Evolutionary conservation across 2,797 vertebrate genomes (phyloP).

Genomic region (Labeo calbasu): DNA sequence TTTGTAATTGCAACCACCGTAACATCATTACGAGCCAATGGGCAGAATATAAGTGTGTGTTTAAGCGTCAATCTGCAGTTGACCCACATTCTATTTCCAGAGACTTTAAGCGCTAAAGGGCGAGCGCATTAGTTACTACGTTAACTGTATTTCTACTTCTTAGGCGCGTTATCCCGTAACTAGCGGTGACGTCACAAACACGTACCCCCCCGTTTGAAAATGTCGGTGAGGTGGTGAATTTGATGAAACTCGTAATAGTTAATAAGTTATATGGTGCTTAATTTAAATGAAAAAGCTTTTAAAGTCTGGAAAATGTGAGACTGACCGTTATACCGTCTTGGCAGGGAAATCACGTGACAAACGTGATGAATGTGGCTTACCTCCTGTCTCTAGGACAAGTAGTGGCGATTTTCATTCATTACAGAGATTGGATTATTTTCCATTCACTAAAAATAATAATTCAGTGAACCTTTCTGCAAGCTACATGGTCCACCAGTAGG

Average conservation of each 20-base stretch:
- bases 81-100: conserved; percentile 78
- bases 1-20: conserved; percentile 5
- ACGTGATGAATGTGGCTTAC: neutral
- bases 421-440: neutral
- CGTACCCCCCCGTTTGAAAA: neutral
- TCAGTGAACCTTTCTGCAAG: neutral
- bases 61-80: conserved; percentile 66
- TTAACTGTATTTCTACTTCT: neutral
- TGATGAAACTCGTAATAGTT: neutral
- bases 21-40: conserved; percentile 32
- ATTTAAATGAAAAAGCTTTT: neutral
- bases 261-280: no score
- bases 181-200: conserved; percentile 9
- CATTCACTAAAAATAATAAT: neutral
- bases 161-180: conserved; percentile 1
- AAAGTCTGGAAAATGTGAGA: neutral
- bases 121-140: neutral
- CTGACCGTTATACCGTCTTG: neutral
- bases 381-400: neutral
- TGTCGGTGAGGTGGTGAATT: no score
- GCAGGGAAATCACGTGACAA: neutral
- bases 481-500: neutral
- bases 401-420: neutral
- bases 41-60: conserved; percentile 57
- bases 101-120: conserved; percentile 66